Conservation (phyloP, 2,888 invertebrate genomes). For the Chloroclysta siterata region DNA sequence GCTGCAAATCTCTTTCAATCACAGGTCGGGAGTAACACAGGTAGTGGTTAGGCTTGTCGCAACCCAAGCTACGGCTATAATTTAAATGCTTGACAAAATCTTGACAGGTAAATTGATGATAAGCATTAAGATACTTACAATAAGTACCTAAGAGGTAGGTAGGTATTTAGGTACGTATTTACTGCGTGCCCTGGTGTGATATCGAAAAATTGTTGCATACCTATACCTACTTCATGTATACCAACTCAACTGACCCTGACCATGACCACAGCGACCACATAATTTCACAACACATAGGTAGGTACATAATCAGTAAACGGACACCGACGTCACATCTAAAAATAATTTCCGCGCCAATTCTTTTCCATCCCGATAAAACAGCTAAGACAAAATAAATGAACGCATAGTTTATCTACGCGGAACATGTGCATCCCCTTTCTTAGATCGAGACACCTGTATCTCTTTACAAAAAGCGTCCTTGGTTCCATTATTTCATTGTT, state of each 20-base stretch:
- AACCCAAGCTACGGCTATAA: neutral
- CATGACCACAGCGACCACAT: constrained; percentile 25
- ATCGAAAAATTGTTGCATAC: neutral
- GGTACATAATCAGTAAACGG: constrained; percentile 48
- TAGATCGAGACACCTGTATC: constrained; percentile 71
- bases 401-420: constrained; percentile 22
- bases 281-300: constrained; percentile 17
- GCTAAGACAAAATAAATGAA: neutral
- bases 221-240: neutral
- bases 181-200: too few species aligned
- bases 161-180: too few species aligned
- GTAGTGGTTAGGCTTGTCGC: constrained; percentile 27
- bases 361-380: constrained; percentile 30
- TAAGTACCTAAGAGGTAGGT: too few species aligned
- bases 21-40: constrained; percentile 33
- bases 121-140: too few species aligned
- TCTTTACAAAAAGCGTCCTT: constrained; percentile 80
- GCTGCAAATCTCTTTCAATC: constrained; percentile 35
- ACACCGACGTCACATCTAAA: constrained; percentile 57
- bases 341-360: constrained; percentile 50
- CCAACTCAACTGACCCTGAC: constrained; percentile 31
- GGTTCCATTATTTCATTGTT: constrained; percentile 75
- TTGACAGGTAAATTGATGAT: too few species aligned
- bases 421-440: constrained; percentile 63
- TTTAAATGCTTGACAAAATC: too few species aligned